These are phyloP conservation scores for Stomorhina lunata DNA, from an alignment of 2,888 invertebrate species.

Conservation along the genomic window DNA sequence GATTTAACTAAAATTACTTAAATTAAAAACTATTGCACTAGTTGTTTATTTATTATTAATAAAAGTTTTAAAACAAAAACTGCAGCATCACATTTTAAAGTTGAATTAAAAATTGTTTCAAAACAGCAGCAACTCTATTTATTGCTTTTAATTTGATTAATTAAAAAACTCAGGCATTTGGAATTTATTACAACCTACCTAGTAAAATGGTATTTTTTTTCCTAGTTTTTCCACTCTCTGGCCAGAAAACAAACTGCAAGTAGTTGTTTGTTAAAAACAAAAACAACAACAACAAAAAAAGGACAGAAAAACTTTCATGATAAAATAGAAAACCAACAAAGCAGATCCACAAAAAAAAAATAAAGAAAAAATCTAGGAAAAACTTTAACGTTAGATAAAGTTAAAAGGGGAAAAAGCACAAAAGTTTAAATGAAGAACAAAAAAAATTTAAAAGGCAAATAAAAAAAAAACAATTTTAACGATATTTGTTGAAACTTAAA, in stretches of 20 bases:
- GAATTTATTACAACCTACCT: background rate
- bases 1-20: no score
- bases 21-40: no score
- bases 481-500: background rate
- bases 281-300: background rate
- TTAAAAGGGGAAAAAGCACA: background rate
- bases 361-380: constrained; percentile 24
- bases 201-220: background rate
- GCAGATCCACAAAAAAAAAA: constrained; percentile 40
- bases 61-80: background rate
- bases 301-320: constrained; percentile 36
- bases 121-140: background rate
- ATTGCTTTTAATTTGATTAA: constrained; percentile 38
- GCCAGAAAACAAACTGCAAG: constrained; percentile 27
- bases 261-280: constrained; percentile 13
- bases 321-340: constrained; percentile 46
- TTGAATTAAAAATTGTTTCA: background rate
- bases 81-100: background rate
- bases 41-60: background rate
- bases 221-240: background rate
- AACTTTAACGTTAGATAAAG: constrained; percentile 45
- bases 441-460: constrained; percentile 3
- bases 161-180: background rate
- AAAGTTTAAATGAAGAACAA: constrained; percentile 1
- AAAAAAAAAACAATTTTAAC: constrained; percentile 30